Conservation (phyloP, 2,888 invertebrate genomes). For the Frankliniella intonsa region DNA sequence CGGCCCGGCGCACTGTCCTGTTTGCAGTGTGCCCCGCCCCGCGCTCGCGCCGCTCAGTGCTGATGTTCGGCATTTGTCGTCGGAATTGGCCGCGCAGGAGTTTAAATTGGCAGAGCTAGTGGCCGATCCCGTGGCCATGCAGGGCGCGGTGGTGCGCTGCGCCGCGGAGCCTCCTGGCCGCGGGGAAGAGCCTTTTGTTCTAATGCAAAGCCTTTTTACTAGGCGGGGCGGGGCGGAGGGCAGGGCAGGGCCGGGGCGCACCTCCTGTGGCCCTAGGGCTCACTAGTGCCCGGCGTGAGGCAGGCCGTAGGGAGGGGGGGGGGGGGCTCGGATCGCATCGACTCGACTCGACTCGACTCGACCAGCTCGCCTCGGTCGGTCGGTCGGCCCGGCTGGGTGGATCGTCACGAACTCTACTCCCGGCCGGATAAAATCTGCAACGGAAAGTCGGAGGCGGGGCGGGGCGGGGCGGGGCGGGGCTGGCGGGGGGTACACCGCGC, state of each 20-base stretch:
- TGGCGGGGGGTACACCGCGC: not conserved
- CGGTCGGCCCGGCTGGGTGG: not conserved
- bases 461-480: not conserved
- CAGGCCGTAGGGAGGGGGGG: not conserved
- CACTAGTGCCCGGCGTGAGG: not conserved
- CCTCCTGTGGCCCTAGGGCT: not conserved
- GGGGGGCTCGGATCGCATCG: not conserved
- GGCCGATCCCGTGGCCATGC: not conserved
- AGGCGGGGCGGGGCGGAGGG: not conserved
- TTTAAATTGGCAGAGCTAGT: not conserved
- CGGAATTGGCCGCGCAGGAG: not conserved
- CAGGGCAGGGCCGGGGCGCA: not conserved
- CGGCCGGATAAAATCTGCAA: constrained; percentile 17
- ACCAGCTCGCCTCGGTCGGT: not conserved
- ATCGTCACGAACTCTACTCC: constrained; percentile 10
- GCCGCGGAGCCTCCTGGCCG: not conserved
- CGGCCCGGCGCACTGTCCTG: too few species aligned
- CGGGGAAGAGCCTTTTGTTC: not conserved
- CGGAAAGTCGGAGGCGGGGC: not conserved
- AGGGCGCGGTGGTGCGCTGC: not conserved
- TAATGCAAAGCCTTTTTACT: not conserved
- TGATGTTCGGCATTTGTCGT: not conserved
- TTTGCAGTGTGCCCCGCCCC: not conserved
- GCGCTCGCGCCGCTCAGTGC: not conserved
- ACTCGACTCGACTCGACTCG: not conserved